Evolutionary conservation across 2,113 vertebrate species (phyloP), one percentile per base, ranked within the genome.

Genomic region (Mesoclemmys tuberculata): DNA sequence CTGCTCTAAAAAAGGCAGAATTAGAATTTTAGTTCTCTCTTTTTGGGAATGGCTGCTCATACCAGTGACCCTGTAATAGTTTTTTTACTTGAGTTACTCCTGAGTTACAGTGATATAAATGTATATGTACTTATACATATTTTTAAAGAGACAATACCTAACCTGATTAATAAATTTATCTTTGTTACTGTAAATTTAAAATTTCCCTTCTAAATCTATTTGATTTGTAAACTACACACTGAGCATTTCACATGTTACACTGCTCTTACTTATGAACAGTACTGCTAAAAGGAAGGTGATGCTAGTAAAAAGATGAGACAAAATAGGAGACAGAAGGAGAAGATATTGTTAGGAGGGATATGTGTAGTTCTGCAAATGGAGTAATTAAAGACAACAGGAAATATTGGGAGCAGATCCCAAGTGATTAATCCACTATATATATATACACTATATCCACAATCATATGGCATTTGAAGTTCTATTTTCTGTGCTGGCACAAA

Each of bases 1-100:
- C 0, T 80, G 64, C 90, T 85, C 51, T 84, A 41, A 51, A 84
- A 90, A 88, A 8, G 31, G 84, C 89, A 81, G 3, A 27, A 21
- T n/a, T 31, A 48, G 1, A 54, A 3, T 31, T 71, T 2, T 4
- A 1, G 0, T 89, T 92, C 64, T 90, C 6, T 75, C 31, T 51
- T 93, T 71, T 31, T 9, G 10, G 77, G 13, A 82, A 19, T 41
- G 78, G 26, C 61, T 77, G 19, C 35, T 86, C 35, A 13, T 26
- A 13, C 7, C 26, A 26, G 46, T 94, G 2, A 0, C 80, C 27
- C 13, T 75, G 35, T 82, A 44, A 58, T 8, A 41, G 9, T 58
- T 27, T 5, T 55, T 27, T 5, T 55, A 3, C 81, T 91, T 41
- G 16, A 91, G 92, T 10, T 87, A 49, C 4, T 90, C 82, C 41